Conservation (phyloP, 2,888 invertebrate species). For the Torymus texanus region DNA sequence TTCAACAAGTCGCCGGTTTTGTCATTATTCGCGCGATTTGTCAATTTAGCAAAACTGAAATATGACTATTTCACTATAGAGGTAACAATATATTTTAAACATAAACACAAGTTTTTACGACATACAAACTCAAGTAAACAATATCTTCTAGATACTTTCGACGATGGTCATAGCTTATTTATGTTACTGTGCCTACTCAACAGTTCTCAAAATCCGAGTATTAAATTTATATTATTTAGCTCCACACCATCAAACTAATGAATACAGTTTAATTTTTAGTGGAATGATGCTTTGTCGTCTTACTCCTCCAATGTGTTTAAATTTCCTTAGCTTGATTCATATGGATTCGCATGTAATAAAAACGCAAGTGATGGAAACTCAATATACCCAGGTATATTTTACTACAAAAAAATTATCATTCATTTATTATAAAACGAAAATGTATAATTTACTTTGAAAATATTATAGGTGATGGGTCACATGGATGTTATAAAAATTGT, state of each 20-base stretch:
- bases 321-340: constrained; percentile 97
- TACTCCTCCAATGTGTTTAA: constrained; percentile 98
- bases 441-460: constrained; percentile 25
- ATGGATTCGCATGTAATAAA: constrained; percentile 97
- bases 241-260: constrained; percentile 98
- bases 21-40: constrained; percentile 96
- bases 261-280: constrained; percentile 98
- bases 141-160: constrained; percentile 84
- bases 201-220: constrained; percentile 95
- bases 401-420: constrained; percentile 60
- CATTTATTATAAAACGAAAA: neutral
- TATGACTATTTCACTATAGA: constrained; percentile 97
- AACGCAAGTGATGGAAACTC: constrained; percentile 88
- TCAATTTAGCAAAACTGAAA: constrained; percentile 85
- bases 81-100: constrained; percentile 76
- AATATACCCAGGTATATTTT: constrained; percentile 89
- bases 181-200: constrained; percentile 98
- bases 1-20: constrained; percentile 94
- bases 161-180: constrained; percentile 94
- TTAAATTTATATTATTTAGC: constrained; percentile 98
- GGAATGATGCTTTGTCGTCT: constrained; percentile 98
- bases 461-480: constrained; percentile 94
- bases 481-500: constrained; percentile 98
- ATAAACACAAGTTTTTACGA: constrained; percentile 7
- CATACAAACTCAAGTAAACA: constrained; percentile 1